These are phyloP conservation scores for Narcine bancroftii DNA, from an alignment of 2,113 vertebrate genomes.

Conservation along the genomic window DNA sequence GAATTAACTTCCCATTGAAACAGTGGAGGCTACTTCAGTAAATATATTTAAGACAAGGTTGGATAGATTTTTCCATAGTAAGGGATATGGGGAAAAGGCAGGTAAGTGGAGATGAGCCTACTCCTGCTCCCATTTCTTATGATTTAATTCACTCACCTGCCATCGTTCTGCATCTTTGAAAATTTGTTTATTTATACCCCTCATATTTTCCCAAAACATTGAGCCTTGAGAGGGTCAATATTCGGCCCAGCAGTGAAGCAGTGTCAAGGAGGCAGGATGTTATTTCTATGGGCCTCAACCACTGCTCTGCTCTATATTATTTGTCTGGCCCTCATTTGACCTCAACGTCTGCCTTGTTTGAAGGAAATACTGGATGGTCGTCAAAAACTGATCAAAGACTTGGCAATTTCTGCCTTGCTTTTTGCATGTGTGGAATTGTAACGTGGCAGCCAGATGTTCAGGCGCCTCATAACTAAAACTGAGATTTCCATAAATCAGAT, in stretches of 20 bases:
- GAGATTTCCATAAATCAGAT: background rate
- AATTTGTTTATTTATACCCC: background rate
- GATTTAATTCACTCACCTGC: background rate
- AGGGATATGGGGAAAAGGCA: too few species aligned
- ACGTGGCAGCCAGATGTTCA: slow-evolving; percentile 7
- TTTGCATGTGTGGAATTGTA: background rate
- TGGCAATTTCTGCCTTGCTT: background rate
- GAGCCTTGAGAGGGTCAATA: background rate
- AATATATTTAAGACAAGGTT: too few species aligned
- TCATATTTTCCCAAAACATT: background rate
- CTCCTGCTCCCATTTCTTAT: too few species aligned
- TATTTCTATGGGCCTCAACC: too few species aligned
- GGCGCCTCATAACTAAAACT: too few species aligned
- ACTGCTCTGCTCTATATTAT: background rate
- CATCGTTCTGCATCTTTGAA: background rate
- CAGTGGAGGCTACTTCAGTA: too few species aligned
- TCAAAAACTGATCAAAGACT: background rate
- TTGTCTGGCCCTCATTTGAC: background rate
- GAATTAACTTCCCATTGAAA: too few species aligned
- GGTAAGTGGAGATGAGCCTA: too few species aligned
- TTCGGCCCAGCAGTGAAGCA: background rate
- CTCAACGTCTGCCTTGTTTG: background rate
- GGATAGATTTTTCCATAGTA: too few species aligned
- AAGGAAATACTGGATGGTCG: background rate
- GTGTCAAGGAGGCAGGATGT: background rate